Percentiles rank a stretch among this genome's conserved stretches.
Evolutionary conservation across 2,888 invertebrate genomes (phyloP).

Genomic region (Gastrophysa polygoni): DNA sequence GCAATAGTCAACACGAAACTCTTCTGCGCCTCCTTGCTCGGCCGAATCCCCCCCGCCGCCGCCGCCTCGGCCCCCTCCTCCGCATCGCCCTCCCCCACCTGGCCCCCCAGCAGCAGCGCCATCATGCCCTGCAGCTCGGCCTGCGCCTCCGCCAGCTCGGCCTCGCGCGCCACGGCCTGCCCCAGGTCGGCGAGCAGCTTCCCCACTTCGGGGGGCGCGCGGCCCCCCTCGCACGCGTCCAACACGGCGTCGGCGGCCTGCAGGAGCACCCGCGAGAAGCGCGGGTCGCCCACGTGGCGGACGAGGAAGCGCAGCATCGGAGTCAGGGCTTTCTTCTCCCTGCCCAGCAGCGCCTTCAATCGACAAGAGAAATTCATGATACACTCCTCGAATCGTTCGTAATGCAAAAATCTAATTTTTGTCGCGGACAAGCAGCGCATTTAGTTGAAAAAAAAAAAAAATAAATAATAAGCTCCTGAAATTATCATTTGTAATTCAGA

Average conservation of each 20-base stretch:
- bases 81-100: slow-evolving; percentile 54
- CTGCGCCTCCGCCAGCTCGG: slow-evolving; percentile 68
- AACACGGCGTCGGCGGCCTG: slow-evolving; percentile 77
- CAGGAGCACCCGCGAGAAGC: slow-evolving; percentile 75
- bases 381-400: too few relatives aligned
- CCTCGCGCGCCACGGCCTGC: slow-evolving; percentile 70
- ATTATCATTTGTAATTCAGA: too few relatives aligned
- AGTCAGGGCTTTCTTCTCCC: slow-evolving; percentile 68
- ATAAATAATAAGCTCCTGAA: too few relatives aligned
- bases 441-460: too few relatives aligned
- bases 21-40: slow-evolving; percentile 61
- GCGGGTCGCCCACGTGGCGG: slow-evolving; percentile 70
- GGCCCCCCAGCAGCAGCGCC: slow-evolving; percentile 67
- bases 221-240: slow-evolving; percentile 73
- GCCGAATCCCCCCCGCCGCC: slow-evolving; percentile 51
- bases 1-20: slow-evolving; percentile 65
- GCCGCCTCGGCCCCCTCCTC: slow-evolving; percentile 56
- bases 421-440: too few relatives aligned
- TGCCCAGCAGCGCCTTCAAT: too few relatives aligned
- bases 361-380: too few relatives aligned
- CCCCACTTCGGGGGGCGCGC: slow-evolving; percentile 68
- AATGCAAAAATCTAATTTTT: too few relatives aligned
- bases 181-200: slow-evolving; percentile 67
- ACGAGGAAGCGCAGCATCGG: slow-evolving; percentile 78
- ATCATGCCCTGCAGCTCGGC: slow-evolving; percentile 73